These are phyloP conservation scores for Eupeodes latifasciatus DNA, from an alignment of 2,888 invertebrate genomes.

Conservation along the genomic window DNA sequence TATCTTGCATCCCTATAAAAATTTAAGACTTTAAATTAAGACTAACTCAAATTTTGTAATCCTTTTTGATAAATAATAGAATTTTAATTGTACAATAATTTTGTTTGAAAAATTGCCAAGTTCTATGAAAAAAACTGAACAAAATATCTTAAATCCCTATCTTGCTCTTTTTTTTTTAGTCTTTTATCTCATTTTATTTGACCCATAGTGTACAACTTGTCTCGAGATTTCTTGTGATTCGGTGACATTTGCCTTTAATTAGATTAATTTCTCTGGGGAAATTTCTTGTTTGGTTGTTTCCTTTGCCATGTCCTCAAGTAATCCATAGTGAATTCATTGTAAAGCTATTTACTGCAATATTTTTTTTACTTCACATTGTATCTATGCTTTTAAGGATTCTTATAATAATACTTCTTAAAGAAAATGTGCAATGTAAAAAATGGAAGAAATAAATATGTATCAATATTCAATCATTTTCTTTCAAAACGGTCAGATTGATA, in stretches of 20 bases:
- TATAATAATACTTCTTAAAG: neutral
- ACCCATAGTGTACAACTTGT: slow-evolving; percentile 25
- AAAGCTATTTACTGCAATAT: neutral
- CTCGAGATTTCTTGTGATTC: slow-evolving; percentile 36
- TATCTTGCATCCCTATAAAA: neutral
- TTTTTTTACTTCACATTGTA: neutral
- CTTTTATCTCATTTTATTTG: slow-evolving; percentile 61
- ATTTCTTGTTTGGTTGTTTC: slow-evolving; percentile 31
- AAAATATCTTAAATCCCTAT: neutral
- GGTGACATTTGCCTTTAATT: slow-evolving; percentile 69
- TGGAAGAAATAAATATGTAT: neutral
- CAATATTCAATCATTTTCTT: slow-evolving; percentile 16
- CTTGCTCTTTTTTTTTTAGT: slow-evolving; percentile 9
- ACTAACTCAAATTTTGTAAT: slow-evolving; percentile 8
- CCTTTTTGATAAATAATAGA: slow-evolving; percentile 37
- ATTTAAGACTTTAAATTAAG: neutral
- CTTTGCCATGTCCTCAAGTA: neutral
- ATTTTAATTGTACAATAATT: slow-evolving; percentile 11
- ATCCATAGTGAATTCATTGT: slow-evolving; percentile 20
- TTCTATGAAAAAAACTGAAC: neutral
- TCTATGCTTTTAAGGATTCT: neutral
- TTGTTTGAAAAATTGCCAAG: slow-evolving; percentile 9
- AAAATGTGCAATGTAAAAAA: neutral
- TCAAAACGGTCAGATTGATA: neutral
- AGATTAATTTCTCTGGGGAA: slow-evolving; percentile 74